Evolutionary conservation across 35 echinoderm and acorn worm species (phyloP).

Genomic region (Eucidaris tribuloides): DNA sequence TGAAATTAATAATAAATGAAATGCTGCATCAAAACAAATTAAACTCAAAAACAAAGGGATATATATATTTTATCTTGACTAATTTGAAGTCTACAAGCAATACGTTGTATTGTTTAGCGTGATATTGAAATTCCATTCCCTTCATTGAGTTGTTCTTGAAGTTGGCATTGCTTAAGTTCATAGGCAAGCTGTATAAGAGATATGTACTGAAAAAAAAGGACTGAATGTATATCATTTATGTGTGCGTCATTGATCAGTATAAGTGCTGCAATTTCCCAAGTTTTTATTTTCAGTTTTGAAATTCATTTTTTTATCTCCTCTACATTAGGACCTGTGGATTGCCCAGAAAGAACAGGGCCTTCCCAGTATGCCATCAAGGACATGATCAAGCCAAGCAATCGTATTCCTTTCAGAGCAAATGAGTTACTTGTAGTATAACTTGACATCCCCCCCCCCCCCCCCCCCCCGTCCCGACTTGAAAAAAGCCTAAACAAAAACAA

Average conservation of each 20-base stretch:
- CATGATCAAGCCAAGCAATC: constrained; percentile 11
- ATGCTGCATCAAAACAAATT: no score
- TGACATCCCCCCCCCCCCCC: no score
- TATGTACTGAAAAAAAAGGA: neutral
- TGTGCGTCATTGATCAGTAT: neutral
- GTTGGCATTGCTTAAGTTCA: no score
- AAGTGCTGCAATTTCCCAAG: neutral
- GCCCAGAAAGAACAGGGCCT: constrained; percentile 25
- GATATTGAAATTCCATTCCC: no score
- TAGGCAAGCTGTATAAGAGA: neutral
- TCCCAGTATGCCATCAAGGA: constrained; percentile 17
- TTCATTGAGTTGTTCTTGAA: no score
- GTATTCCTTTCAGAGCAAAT: neutral
- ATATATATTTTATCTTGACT: no score
- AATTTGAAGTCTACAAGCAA: no score
- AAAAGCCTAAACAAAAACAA: no score
- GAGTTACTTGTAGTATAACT: no score
- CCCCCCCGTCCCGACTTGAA: neutral
- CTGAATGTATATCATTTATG: neutral
- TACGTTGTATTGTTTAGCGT: no score
- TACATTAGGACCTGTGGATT: constrained; percentile 30
- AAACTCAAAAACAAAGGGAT: no score
- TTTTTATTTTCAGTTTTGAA: neutral
- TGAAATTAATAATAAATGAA: no score
- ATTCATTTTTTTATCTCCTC: neutral